Percentiles rank a stretch among this genome's conserved stretches.
phyloP scores from a whole-genome alignment of 2,113 vertebrate species.

The Pseudopodoces humilis region DNA sequence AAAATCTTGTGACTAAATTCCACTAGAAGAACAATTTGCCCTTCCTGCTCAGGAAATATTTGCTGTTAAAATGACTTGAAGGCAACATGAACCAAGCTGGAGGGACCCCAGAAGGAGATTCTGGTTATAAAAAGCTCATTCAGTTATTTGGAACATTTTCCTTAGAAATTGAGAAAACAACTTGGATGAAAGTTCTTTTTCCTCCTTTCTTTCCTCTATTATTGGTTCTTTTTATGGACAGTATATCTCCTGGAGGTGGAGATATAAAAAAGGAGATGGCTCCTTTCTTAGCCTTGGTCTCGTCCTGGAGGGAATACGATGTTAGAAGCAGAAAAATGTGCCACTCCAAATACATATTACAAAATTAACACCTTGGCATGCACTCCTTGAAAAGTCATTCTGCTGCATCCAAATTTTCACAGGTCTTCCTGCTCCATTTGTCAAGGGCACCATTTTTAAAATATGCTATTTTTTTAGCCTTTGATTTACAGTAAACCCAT shows the following conservation, averaged over 20 bases:
- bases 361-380: background rate
- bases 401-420: slow-evolving; percentile 12
- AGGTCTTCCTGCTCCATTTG: slow-evolving; percentile 18
- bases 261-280: no score
- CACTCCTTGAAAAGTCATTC: background rate
- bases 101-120: slow-evolving; percentile 5
- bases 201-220: background rate
- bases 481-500: slow-evolving; percentile 2
- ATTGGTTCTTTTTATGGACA: slow-evolving; percentile 52
- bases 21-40: background rate
- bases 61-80: slow-evolving; percentile 4
- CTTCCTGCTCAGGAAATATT: slow-evolving; percentile 8
- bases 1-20: slow-evolving; percentile 15
- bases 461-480: slow-evolving; percentile 1
- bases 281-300: background rate
- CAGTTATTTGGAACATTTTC: slow-evolving; percentile 17
- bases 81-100: slow-evolving; percentile 13
- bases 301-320: background rate
- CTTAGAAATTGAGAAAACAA: background rate
- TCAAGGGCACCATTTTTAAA: background rate
- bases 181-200: slow-evolving; percentile 4
- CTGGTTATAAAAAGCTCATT: slow-evolving; percentile 37
- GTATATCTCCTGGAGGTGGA: background rate
- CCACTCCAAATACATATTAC: background rate
- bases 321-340: slow-evolving; percentile 19